Evolutionary conservation across 2,797 vertebrate genomes (phyloP).

Genomic region (Florisuga fusca): DNA sequence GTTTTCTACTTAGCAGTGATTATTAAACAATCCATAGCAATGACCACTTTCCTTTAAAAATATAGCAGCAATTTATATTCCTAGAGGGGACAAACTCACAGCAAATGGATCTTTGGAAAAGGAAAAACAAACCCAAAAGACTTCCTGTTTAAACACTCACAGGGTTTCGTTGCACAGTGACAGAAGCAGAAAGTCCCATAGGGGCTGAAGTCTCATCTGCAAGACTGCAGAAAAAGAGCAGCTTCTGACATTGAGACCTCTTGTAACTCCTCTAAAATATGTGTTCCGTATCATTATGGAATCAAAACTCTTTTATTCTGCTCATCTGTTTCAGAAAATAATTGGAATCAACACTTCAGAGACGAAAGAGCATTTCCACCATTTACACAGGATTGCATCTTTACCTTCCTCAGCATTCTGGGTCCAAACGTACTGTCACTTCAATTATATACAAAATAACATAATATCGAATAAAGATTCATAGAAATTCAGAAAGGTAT

Average conservation of each 20-base stretch:
- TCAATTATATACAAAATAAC: slow-evolving; percentile 41
- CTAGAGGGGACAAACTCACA: background rate
- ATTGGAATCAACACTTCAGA: slow-evolving; percentile 6
- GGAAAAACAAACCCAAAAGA: background rate
- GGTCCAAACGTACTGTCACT: background rate
- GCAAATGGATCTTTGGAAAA: slow-evolving; percentile 10
- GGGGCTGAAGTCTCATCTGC: background rate
- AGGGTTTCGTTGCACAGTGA: background rate
- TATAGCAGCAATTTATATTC: slow-evolving; percentile 11
- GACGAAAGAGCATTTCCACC: slow-evolving; percentile 22
- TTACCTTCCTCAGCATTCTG: background rate
- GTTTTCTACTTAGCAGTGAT: slow-evolving; percentile 56
- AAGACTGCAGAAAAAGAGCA: background rate
- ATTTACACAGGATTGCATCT: slow-evolving; percentile 5
- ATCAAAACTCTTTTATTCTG: slow-evolving; percentile 45
- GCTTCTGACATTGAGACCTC: background rate
- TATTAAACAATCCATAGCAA: slow-evolving; percentile 66
- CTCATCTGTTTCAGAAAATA: background rate
- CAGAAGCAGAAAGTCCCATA: background rate
- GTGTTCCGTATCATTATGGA: background rate
- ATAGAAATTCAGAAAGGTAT: background rate
- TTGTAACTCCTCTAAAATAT: background rate
- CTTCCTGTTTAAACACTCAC: background rate
- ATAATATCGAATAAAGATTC: slow-evolving; percentile 21
- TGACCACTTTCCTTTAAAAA: slow-evolving; percentile 43